These are phyloP conservation scores for Epinephelus fuscoguttatus DNA, from an alignment of 2,113 vertebrate genomes.

Conservation along the genomic window DNA sequence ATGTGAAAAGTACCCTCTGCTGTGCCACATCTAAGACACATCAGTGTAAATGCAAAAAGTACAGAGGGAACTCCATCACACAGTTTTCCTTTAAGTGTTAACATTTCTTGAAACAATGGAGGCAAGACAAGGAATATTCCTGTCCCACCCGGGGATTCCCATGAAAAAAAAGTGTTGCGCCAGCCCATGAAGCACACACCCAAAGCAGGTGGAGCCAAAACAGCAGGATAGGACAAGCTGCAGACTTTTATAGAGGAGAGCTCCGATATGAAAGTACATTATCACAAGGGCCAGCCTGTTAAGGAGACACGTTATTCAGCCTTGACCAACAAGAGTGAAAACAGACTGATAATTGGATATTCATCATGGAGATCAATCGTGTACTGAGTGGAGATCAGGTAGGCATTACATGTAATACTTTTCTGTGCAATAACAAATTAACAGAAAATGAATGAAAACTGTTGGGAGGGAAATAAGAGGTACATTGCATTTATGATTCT, in stretches of 20 bases:
- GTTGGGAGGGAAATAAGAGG: background rate
- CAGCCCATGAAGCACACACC: background rate
- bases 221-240: constrained; percentile 56
- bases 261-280: background rate
- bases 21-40: too few species aligned
- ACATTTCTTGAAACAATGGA: background rate
- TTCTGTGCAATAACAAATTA: background rate
- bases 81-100: background rate
- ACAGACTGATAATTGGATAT: constrained; percentile 1
- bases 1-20: too few species aligned
- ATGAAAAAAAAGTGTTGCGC: background rate
- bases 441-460: background rate
- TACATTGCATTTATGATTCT: background rate
- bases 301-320: constrained; percentile 20
- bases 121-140: background rate
- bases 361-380: constrained; percentile 44
- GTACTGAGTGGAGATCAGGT: constrained; percentile 51
- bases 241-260: constrained; percentile 38
- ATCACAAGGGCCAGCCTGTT: background rate
- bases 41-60: background rate
- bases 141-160: background rate
- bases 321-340: background rate
- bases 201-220: constrained; percentile 62
- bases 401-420: background rate
- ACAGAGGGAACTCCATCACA: background rate